A percentile compares a stretch with the other conserved stretches of the same genome.
Conservation (phyloP, 1,140 invertebrate genomes). For the Leptestheria dahalacensis region DNA sequence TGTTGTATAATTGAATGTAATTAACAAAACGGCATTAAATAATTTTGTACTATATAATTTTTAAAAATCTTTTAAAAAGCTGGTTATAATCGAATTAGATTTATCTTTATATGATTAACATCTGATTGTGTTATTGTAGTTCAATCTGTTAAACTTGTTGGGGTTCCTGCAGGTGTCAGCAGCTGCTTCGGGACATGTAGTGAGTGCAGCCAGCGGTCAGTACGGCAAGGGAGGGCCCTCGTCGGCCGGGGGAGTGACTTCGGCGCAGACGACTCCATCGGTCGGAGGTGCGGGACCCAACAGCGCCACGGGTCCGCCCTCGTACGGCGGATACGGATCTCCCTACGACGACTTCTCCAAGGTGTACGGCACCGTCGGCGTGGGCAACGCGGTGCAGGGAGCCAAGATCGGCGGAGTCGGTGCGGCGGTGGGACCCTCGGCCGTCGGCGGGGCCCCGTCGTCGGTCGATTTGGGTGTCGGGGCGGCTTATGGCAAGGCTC, state of each 20-base stretch:
- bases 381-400: constrained; percentile 35
- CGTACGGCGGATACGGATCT: constrained; percentile 35
- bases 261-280: neutral
- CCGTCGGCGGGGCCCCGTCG: constrained; percentile 34
- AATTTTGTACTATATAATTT: no score
- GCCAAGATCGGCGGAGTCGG: constrained; percentile 38
- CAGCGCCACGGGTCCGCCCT: constrained; percentile 34
- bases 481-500: constrained; percentile 51
- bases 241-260: neutral
- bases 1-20: no score
- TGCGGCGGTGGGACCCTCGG: constrained; percentile 32
- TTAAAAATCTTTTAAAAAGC: no score
- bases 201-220: constrained; percentile 40
- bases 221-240: constrained; percentile 10
- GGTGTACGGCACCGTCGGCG: constrained; percentile 41
- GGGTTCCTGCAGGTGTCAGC: constrained; percentile 44
- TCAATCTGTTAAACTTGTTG: no score
- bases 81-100: no score
- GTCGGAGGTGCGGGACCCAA: neutral
- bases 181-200: constrained; percentile 18
- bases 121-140: no score
- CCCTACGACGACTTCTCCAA: constrained; percentile 47
- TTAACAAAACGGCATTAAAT: no score
- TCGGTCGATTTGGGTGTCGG: constrained; percentile 43
- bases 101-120: no score